Base-by-base conservation (phyloP, 2,888 invertebrate genomes). In the Copidosoma aretas region DNA sequence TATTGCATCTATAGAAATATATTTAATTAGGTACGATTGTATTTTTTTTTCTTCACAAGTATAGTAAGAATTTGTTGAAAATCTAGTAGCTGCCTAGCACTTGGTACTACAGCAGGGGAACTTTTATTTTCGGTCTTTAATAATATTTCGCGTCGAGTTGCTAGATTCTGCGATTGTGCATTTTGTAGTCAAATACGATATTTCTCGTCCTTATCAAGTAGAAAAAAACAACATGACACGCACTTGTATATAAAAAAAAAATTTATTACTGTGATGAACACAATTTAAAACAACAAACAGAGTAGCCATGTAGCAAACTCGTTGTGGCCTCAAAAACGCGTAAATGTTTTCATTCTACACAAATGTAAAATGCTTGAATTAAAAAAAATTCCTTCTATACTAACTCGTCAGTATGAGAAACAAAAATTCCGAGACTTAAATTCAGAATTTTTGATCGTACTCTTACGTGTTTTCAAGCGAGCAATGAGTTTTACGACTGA, bases 41-140 rank as follows among this genome's bases (percentile, higher is more conserved):
- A 39, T 39, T 2, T 58, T 12, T 58, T 17, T 59, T 68, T 65
- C 3, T 46, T 46, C 17, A 41, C 14, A 10, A 10, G 41, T 22
- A 1, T 70, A 49, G 62, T 63, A 22, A 60, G 58, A 66, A 62
- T 60, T 60, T 62, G 62, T 56, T 70, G 61, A 63, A 66, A 70
- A 67, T 43, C 43, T 60, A 67, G 52, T 49, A 43, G 25, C 12
- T 19, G 14, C 17, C 4, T 49, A 56, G 17, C 19, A 15, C 17
- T 49, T 46, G 43, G 15, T 25, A 15, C 46, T 8, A 46, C 12
- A 60, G 51, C 43, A 52, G 32, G 32, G 32, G 32, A 32, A 15
- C 14, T 46, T 14, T 46, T 46, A 14, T 46, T 17, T 46, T 46
- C 15, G 17, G 43, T 2, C 17, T 46, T 46, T 17, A 21, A 65